Conservation (phyloP, 2,888 invertebrate genomes). For the Dysmachus trigonus region DNA sequence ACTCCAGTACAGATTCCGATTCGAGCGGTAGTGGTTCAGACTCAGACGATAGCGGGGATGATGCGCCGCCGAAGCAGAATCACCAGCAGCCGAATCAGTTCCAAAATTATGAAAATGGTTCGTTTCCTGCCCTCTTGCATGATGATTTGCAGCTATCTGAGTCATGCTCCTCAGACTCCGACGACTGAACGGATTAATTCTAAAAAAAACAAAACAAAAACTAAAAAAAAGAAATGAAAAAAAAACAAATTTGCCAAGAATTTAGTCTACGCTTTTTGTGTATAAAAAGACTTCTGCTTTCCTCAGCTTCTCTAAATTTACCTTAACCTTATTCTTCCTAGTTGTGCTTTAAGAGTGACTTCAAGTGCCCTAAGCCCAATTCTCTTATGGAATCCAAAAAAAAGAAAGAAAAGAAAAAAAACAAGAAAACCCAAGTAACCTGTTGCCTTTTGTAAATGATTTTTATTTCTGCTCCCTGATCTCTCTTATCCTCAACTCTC, state of each 20-base stretch:
- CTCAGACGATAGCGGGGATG: constrained; percentile 56
- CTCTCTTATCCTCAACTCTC: background rate
- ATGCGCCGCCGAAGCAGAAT: constrained; percentile 41
- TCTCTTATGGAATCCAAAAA: background rate
- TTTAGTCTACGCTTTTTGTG: constrained; percentile 33
- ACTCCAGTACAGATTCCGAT: constrained; percentile 63
- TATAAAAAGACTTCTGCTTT: constrained; percentile 29
- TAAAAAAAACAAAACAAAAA: background rate
- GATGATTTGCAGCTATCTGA: constrained; percentile 88
- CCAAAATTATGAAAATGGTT: constrained; percentile 56
- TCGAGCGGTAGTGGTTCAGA: constrained; percentile 63
- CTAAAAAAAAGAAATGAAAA: background rate
- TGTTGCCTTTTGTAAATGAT: constrained; percentile 19
- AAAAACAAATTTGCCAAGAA: constrained; percentile 53
- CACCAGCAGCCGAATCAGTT: constrained; percentile 48
- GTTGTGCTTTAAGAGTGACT: constrained; percentile 18
- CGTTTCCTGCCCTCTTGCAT: constrained; percentile 74
- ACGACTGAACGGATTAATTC: constrained; percentile 56
- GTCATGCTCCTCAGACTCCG: constrained; percentile 83
- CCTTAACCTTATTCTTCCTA: constrained; percentile 9
- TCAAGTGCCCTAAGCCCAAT: constrained; percentile 14
- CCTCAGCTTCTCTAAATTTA: constrained; percentile 1
- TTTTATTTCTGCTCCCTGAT: background rate
- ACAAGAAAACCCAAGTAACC: background rate
- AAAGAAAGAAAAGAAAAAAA: background rate